phyloP scores from a whole-genome alignment of 2,888 invertebrate species.

The Hypsopygia costalis region DNA sequence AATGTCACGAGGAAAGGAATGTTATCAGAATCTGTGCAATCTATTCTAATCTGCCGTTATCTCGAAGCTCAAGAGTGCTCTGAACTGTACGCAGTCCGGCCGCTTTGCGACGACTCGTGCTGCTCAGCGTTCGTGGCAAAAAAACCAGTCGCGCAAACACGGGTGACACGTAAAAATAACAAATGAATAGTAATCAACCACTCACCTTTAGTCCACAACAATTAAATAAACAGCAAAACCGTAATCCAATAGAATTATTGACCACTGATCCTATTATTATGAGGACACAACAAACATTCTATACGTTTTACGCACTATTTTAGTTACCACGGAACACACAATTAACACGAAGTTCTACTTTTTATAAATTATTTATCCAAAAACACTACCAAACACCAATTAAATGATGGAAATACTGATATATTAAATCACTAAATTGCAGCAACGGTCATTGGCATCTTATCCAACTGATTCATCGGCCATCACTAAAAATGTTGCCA shows the following conservation, averaged over 20 bases:
- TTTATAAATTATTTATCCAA: conserved; percentile 32
- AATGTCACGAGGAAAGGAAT: conserved; percentile 32
- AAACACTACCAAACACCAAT: conserved; percentile 55
- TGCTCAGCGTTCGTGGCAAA: conserved; percentile 59
- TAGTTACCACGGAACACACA: conserved; percentile 53
- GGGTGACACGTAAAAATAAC: conserved; percentile 14
- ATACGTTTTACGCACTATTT: conserved; percentile 51
- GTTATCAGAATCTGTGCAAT: conserved; percentile 73
- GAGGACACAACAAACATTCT: conserved; percentile 73
- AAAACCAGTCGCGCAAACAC: conserved; percentile 24
- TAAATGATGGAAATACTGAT: conserved; percentile 52
- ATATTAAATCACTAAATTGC: conserved; percentile 62
- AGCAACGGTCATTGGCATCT: conserved; percentile 54
- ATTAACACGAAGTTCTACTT: conserved; percentile 42
- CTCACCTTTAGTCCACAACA: conserved; percentile 63
- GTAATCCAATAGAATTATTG: conserved; percentile 73
- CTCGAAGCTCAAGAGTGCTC: conserved; percentile 31
- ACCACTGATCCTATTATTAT: conserved; percentile 74
- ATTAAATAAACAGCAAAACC: conserved; percentile 62
- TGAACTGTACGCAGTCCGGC: conserved; percentile 23
- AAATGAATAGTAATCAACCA: conserved; percentile 21
- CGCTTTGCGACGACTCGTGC: conserved; percentile 46
- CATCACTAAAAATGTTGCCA: conserved; percentile 72
- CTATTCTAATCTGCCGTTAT: conserved; percentile 71
- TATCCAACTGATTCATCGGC: conserved; percentile 68